phyloP scores from a whole-genome alignment of 2,113 vertebrate species.

The Procavia capensis region DNA sequence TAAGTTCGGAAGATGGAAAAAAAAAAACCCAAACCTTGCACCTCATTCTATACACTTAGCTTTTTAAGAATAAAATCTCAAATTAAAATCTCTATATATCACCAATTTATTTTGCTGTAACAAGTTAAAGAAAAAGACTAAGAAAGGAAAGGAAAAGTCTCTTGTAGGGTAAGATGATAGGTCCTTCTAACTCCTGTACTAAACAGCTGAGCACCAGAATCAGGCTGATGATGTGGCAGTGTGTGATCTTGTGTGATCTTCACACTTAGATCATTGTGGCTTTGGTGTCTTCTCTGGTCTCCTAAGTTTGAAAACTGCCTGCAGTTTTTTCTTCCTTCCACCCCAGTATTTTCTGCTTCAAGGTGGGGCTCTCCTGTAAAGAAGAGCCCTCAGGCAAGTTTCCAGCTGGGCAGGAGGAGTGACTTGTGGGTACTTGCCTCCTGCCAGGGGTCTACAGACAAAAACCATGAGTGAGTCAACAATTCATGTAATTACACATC shows the following conservation, averaged over 20 bases:
- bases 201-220: background rate
- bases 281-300: slow-evolving; percentile 14
- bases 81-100: slow-evolving; percentile 55
- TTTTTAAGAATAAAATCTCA: slow-evolving; percentile 70
- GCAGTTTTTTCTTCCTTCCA: background rate
- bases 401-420: background rate
- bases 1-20: slow-evolving; percentile 66
- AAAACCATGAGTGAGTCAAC: background rate
- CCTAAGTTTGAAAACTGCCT: background rate
- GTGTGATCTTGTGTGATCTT: background rate
- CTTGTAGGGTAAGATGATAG: slow-evolving; percentile 5
- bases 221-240: background rate
- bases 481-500: background rate
- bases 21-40: background rate
- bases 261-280: background rate
- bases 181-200: background rate
- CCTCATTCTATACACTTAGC: slow-evolving; percentile 7
- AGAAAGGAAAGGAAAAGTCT: slow-evolving; percentile 20
- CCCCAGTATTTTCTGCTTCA: background rate
- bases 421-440: background rate
- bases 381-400: background rate
- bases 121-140: slow-evolving; percentile 37
- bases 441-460: background rate
- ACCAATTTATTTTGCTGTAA: slow-evolving; percentile 48
- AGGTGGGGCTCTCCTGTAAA: background rate